phyloP scores from a whole-genome alignment of 2,888 invertebrate genomes.

The Sylvicola fuscatus region DNA sequence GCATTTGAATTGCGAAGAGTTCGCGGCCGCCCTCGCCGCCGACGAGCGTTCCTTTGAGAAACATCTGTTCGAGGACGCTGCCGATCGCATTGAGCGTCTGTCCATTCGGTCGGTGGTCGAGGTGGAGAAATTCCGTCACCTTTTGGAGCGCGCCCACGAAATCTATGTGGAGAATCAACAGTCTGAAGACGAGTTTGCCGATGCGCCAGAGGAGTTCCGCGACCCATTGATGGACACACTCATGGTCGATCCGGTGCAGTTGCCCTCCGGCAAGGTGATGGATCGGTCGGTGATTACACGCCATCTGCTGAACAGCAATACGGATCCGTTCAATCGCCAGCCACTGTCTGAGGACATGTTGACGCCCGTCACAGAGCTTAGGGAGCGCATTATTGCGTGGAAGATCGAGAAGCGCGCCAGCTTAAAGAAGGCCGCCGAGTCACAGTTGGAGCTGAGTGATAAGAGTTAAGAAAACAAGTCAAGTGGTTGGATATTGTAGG shows the following conservation, averaged over 20 bases:
- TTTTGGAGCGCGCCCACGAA: constrained; percentile 57
- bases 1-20: constrained; percentile 80
- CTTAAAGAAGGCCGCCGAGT: constrained; percentile 9
- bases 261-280: constrained; percentile 86
- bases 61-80: constrained; percentile 82
- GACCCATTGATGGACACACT: constrained; percentile 95
- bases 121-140: constrained; percentile 62
- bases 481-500: too few relatives aligned
- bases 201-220: constrained; percentile 90
- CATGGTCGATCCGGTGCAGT: constrained; percentile 85
- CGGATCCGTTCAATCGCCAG: constrained; percentile 96
- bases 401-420: constrained; percentile 46
- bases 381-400: constrained; percentile 72
- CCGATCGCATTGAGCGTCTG: constrained; percentile 56
- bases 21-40: constrained; percentile 79
- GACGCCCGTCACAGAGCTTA: constrained; percentile 57
- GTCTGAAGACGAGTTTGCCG: constrained; percentile 79
- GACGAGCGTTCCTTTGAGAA: constrained; percentile 95
- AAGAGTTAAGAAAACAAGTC: constrained; percentile 18
- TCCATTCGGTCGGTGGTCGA: constrained; percentile 69
- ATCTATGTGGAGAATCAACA: constrained; percentile 59
- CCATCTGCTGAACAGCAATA: constrained; percentile 85
- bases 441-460: constrained; percentile 9
- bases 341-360: constrained; percentile 87
- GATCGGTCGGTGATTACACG: constrained; percentile 83